A percentile compares a stretch with the other conserved stretches of the same genome.
phyloP scores from a whole-genome alignment of 2,888 invertebrate species.

The Mylabris sibirica region DNA sequence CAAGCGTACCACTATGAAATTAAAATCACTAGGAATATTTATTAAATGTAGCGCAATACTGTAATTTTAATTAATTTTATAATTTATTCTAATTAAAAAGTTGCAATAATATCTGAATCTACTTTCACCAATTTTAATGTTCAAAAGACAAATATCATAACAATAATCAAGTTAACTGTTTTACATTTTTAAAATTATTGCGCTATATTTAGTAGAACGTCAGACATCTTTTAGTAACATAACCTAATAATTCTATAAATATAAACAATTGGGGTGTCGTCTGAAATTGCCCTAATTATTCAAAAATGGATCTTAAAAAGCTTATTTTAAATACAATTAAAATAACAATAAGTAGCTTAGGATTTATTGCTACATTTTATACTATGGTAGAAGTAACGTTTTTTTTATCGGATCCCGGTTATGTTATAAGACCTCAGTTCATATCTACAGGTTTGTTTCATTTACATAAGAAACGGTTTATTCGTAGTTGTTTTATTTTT shows the following conservation, averaged over 20 bases:
- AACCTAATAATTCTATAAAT: slow-evolving; percentile 1
- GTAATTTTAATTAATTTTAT: too few species aligned
- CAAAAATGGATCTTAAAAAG: slow-evolving; percentile 24
- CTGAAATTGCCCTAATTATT: neutral
- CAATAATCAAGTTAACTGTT: too few species aligned
- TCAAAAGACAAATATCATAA: too few species aligned
- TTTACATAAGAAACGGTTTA: slow-evolving; percentile 11
- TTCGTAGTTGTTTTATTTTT: slow-evolving; percentile 19
- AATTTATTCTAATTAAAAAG: too few species aligned
- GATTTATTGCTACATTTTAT: slow-evolving; percentile 64
- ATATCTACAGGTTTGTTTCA: slow-evolving; percentile 20
- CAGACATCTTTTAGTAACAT: neutral
- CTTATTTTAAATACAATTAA: slow-evolving; percentile 38
- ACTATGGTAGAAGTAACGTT: slow-evolving; percentile 64
- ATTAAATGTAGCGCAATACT: too few species aligned
- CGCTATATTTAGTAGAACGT: neutral
- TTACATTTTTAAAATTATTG: too few species aligned
- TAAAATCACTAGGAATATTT: too few species aligned
- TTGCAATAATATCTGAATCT: too few species aligned
- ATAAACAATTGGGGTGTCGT: neutral
- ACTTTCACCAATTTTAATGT: too few species aligned
- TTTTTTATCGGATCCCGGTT: slow-evolving; percentile 64
- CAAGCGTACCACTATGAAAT: too few species aligned
- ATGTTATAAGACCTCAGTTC: slow-evolving; percentile 16
- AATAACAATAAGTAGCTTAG: slow-evolving; percentile 57